Percentiles rank a stretch among this genome's conserved stretches.
These are phyloP conservation scores for Struthidea cinerea DNA, from an alignment of 2,113 vertebrate genomes.

Conservation along the genomic window DNA sequence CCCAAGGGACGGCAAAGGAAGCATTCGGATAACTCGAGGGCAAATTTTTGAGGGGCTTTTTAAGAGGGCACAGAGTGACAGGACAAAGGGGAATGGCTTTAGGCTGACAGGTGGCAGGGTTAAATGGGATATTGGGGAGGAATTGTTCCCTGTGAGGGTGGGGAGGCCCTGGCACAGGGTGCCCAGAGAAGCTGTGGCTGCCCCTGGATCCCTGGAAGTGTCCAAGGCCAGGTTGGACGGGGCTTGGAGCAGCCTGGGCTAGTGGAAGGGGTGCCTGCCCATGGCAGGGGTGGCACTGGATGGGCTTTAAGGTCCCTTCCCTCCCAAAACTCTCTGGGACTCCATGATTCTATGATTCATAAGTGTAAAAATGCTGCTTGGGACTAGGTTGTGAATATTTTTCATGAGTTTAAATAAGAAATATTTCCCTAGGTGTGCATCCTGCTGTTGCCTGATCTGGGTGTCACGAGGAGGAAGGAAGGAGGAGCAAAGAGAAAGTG, in stretches of 20 bases:
- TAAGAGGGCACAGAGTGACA: background rate
- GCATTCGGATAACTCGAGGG: background rate
- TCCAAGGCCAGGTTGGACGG: accelerated
- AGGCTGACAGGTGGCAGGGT: background rate
- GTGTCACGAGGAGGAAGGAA: background rate
- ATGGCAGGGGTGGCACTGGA: background rate
- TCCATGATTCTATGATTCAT: background rate
- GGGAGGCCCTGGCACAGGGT: background rate
- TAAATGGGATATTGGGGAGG: background rate
- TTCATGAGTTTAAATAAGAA: background rate
- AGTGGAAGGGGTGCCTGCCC: background rate
- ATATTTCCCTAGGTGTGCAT: background rate
- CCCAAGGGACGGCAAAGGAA: background rate
- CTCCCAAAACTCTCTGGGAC: accelerated
- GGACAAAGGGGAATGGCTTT: background rate
- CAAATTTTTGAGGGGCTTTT: background rate
- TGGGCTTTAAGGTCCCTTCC: background rate
- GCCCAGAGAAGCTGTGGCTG: background rate
- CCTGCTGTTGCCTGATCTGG: background rate
- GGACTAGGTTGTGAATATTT: background rate
- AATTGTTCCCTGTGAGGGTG: background rate
- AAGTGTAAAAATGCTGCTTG: background rate
- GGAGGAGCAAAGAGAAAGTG: background rate
- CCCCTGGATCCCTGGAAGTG: background rate
- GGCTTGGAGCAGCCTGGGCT: accelerated